A percentile compares a stretch with the other conserved stretches of the same genome.
These are phyloP conservation scores for Mya arenaria DNA, from an alignment of 1,140 invertebrate genomes.

Conservation along the genomic window DNA sequence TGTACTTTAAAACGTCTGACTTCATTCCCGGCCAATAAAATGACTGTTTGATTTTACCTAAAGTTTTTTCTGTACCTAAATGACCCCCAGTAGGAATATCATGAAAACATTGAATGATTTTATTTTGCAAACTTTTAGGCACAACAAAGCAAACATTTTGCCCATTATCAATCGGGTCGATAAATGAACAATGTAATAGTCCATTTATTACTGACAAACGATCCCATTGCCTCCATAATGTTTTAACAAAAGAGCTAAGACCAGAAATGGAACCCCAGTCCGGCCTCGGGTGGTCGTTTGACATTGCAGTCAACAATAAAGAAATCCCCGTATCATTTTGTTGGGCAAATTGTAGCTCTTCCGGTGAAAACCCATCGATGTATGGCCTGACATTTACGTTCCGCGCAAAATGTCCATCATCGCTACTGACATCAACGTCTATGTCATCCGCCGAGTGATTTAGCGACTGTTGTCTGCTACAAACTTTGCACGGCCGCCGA, in stretches of 20 bases:
- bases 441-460: background rate
- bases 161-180: background rate
- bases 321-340: background rate
- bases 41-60: background rate
- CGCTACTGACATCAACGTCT: too few relatives aligned
- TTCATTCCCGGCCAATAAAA: background rate
- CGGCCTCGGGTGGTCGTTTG: background rate
- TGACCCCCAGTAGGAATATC: constrained; percentile 10
- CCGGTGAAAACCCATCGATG: too few relatives aligned
- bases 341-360: background rate
- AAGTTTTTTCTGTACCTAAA: background rate
- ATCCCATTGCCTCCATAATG: constrained; percentile 1
- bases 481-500: constrained; percentile 44
- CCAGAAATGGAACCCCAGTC: background rate
- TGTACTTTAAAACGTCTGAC: background rate
- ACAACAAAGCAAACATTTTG: background rate
- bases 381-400: too few relatives aligned
- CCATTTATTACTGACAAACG: background rate
- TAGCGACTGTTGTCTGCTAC: constrained; percentile 16
- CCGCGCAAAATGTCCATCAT: too few relatives aligned
- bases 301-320: background rate
- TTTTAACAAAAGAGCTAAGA: background rate
- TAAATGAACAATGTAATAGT: background rate
- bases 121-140: background rate
- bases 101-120: background rate